A percentile compares a stretch with the other conserved stretches of the same genome.
Conservation (phyloP, 1,140 invertebrate genomes). For the Cylas formicarius region DNA sequence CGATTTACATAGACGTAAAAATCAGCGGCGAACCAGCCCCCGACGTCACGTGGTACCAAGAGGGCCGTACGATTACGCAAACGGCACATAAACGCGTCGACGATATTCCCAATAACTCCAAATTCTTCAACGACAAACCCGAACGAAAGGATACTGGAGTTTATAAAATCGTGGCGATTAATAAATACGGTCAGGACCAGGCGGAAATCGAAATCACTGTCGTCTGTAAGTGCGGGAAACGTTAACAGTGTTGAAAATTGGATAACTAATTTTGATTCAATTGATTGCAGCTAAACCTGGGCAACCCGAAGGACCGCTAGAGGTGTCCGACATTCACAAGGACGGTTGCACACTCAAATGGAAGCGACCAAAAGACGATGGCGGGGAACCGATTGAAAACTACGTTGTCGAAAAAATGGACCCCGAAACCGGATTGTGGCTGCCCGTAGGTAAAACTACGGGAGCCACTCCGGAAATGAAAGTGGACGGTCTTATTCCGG, state of each 20-base stretch:
- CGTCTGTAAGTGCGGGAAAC: conserved; percentile 60
- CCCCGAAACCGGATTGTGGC: conserved; percentile 82
- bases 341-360: conserved; percentile 94
- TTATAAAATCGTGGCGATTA: conserved; percentile 77
- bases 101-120: conserved; percentile 80
- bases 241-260: neutral
- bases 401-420: conserved; percentile 96
- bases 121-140: conserved; percentile 74
- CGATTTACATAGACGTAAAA: conserved; percentile 76
- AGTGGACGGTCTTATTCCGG: conserved; percentile 80
- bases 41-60: conserved; percentile 66
- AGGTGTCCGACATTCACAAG: conserved; percentile 91
- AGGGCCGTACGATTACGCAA: conserved; percentile 52
- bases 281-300: conserved; percentile 70
- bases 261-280: conserved; percentile 6
- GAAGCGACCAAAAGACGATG: conserved; percentile 97
- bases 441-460: conserved; percentile 75
- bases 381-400: conserved; percentile 88
- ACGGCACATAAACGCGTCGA: conserved; percentile 59
- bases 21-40: conserved; percentile 78
- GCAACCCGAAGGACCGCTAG: conserved; percentile 89
- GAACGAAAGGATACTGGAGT: conserved; percentile 77
- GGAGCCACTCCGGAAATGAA: conserved; percentile 76
- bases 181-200: conserved; percentile 80
- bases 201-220: conserved; percentile 89